phyloP scores from a whole-genome alignment of 2,888 invertebrate species.

The Meganola albula region DNA sequence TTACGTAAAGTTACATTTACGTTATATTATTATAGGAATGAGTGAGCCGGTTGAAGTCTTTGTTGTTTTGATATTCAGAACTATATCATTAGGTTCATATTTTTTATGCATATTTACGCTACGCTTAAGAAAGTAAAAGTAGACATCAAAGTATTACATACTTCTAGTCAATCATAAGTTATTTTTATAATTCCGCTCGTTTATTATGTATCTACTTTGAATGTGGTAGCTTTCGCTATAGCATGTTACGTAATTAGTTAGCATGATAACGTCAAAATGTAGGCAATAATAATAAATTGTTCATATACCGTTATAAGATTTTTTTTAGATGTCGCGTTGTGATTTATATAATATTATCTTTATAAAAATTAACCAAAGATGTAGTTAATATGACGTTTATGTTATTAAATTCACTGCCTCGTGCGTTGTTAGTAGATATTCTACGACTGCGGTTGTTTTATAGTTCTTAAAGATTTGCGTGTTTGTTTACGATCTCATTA shows the following conservation, averaged over 20 bases:
- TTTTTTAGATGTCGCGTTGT: slow-evolving; percentile 15
- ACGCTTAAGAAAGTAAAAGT: slow-evolving; percentile 44
- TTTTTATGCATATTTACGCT: slow-evolving; percentile 49
- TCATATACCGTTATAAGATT: slow-evolving; percentile 8
- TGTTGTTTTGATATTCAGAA: slow-evolving; percentile 30
- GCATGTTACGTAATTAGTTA: slow-evolving; percentile 21
- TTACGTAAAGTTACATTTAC: slow-evolving; percentile 25
- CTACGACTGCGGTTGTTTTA: slow-evolving; percentile 11
- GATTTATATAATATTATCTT: slow-evolving; percentile 10
- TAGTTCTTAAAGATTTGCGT: slow-evolving; percentile 9
- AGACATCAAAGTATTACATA: slow-evolving; percentile 33
- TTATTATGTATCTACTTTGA: slow-evolving; percentile 20
- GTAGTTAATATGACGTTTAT: slow-evolving; percentile 7
- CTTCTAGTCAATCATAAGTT: slow-evolving; percentile 26
- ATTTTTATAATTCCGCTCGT: slow-evolving; percentile 20
- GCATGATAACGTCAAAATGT: slow-evolving; percentile 16
- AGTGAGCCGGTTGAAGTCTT: slow-evolving; percentile 42
- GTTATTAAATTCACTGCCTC: slow-evolving; percentile 23
- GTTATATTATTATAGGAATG: too few species aligned
- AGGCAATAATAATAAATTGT: slow-evolving; percentile 5
- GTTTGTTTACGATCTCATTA: slow-evolving; percentile 9
- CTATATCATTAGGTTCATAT: slow-evolving; percentile 25
- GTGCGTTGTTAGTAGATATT: slow-evolving; percentile 19
- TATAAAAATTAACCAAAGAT: slow-evolving; percentile 3
- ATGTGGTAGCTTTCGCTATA: slow-evolving; percentile 30